Base-by-base conservation (phyloP, 2,113 vertebrate species). In the Menura novaehollandiae region DNA sequence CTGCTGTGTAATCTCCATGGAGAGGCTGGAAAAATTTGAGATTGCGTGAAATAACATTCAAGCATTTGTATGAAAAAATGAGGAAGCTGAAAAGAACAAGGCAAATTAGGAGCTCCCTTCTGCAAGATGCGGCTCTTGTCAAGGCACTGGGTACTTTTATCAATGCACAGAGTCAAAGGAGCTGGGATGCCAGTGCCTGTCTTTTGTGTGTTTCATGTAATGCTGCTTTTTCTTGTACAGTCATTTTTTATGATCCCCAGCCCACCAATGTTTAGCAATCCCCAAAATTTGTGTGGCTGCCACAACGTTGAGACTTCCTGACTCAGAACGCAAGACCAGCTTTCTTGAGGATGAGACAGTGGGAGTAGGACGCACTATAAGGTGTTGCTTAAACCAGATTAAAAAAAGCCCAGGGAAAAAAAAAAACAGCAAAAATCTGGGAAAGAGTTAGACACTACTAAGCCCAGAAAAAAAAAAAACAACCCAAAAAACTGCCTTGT, bases 151-250 rank as follows among this genome's bases (percentile, higher is more conserved):
- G 20, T 41, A 16, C 15, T 92, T 81, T 52, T 39, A 68, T 41
- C 49, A 52, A 3, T 12, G 10, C 37, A 60, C 11, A 39, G 32
- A 55, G 9, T 56, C 6, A 37, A 47, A 84, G 28, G 41, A 91
- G 13, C 24, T 72, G 49, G 23, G 22, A 47, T 64, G 15, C 17
- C 68, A 13, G n/a, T 75, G 39, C 12, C 35, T 59, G 1, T 72
- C 35, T 63, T 66, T 4, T 1, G 17, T 44, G 32, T 2, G 2
- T 52, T 85, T 77, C 56, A 55, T 0, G 1, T 52, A 55, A 71
- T 32, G 43, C 28, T 1, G 3, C 41, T 43, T 71, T 58, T 78
- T 46, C 26, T 60, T 39, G 13, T 47, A 39, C 49, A 39, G 32
- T 21, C 6, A 53, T 69, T 80, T 94, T 69, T 60, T 19, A 76